These are phyloP conservation scores for Chanos chanos DNA, from an alignment of 2,797 vertebrate genomes.

Conservation along the genomic window DNA sequence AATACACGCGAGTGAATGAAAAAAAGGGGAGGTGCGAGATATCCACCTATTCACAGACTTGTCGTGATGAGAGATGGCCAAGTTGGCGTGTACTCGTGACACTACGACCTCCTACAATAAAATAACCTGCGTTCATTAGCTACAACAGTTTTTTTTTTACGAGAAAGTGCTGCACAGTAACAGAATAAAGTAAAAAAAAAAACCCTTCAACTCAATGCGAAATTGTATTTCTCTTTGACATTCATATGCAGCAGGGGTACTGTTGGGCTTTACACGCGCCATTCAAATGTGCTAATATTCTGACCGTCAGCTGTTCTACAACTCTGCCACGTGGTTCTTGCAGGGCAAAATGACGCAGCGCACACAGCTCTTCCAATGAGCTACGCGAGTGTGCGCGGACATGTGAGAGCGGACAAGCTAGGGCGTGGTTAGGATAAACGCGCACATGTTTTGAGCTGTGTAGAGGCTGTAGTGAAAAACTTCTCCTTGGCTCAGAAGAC, in stretches of 20 bases:
- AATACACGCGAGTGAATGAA: no score
- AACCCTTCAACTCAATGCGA: neutral
- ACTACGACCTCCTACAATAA: no score
- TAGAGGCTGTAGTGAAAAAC: neutral
- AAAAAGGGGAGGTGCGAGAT: no score
- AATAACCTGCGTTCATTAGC: no score
- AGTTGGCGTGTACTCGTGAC: no score
- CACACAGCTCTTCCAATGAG: conserved; percentile 27
- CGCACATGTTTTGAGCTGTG: conserved; percentile 47
- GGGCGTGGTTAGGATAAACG: neutral
- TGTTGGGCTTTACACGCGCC: neutral
- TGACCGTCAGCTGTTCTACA: conserved; percentile 21
- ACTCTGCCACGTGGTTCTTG: conserved; percentile 41
- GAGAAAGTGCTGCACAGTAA: no score
- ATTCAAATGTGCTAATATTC: conserved; percentile 19
- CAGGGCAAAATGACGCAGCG: conserved; percentile 10
- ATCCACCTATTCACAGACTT: no score
- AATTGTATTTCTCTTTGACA: neutral
- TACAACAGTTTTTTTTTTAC: no score
- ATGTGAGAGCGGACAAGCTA: conserved; percentile 29
- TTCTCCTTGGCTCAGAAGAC: neutral
- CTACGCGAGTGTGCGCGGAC: conserved; percentile 34
- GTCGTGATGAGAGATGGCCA: no score
- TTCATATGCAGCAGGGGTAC: neutral
- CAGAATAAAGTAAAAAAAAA: no score